Base-by-base conservation (phyloP, 37 sponge, comb jelly and placozoan genomes). In the Agelas oroides region DNA sequence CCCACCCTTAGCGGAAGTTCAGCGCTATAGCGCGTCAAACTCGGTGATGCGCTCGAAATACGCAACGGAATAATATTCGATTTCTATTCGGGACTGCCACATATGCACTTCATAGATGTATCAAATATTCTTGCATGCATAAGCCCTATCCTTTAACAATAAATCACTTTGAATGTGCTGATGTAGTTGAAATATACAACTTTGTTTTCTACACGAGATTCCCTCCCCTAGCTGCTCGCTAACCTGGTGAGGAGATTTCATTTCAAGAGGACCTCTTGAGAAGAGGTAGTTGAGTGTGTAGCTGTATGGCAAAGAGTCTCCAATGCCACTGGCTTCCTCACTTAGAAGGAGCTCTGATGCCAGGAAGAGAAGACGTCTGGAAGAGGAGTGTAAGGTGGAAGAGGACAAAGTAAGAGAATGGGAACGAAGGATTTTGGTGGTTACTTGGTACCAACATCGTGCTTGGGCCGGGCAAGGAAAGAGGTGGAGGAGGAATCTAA, bases 211-310 rank as follows among this genome's bases (percentile, higher is more conserved):
- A n/a, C n/a, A n/a, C n/a, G n/a, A n/a, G n/a, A n/a, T n/a, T n/a
- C n/a, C n/a, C 46, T 46, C 46, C 46, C 46, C 8, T 46, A 8
- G n/a, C n/a, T 37, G 24, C 5, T 59, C 36, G 34, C 86, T 80
- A 11, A 94, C 93, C 88, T 93, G 93, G 46, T 93, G 86, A 53
- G 96, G 96, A 19, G 96, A 96, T 38, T 74, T 83, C 59, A 96
- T 66, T 30, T 82, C 75, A 0, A 59, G 65, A 41, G 96, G 96
- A 70, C 91, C 88, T 58, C 87, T 58, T 46, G 94, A 96, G 67
- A 96, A 84, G 36, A 96, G 80, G 33, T 78, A 75, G 52, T 83
- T 82, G 65, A 96, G 88, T 23, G 85, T 79, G 57, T 88, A 90
- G 82, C 96, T 96, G 70, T 80, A 70, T 1, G 96, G 96, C 33